These are phyloP conservation scores for Piprites chloris DNA, from an alignment of 2,113 vertebrate species.

Conservation along the genomic window DNA sequence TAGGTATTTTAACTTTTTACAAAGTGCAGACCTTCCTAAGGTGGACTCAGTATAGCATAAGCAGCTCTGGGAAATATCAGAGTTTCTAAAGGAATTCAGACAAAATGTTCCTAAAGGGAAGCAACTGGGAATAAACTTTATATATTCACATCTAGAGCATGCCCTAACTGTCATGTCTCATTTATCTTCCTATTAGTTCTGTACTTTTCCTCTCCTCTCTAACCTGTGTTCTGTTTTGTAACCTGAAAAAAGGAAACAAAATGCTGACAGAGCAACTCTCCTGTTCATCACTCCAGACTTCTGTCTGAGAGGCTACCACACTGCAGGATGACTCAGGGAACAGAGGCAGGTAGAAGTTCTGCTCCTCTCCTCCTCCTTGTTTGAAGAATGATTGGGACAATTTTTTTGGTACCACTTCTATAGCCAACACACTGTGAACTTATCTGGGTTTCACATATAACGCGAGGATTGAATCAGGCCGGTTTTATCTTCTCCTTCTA, in stretches of 20 bases:
- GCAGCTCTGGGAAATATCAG: not conserved
- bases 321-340: not conserved
- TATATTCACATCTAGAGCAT: not conserved
- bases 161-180: not conserved
- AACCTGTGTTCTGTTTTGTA: not conserved
- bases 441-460: not conserved
- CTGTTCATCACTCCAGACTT: not conserved
- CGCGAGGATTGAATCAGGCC: not conserved
- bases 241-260: not conserved
- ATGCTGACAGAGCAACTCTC: not conserved
- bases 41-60: not conserved
- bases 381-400: not conserved
- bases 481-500: not conserved
- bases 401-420: not conserved
- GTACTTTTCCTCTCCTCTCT: not conserved
- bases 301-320: not conserved
- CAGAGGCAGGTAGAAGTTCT: not conserved
- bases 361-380: not conserved
- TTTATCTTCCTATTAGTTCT: not conserved
- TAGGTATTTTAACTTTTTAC: not conserved
- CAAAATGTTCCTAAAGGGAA: not conserved
- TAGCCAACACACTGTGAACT: not conserved
- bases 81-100: not conserved
- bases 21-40: not conserved
- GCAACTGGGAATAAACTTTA: not conserved